Evolutionary conservation across 2,888 invertebrate species (phyloP).

Genomic region (Chrysolina oricalcia): DNA sequence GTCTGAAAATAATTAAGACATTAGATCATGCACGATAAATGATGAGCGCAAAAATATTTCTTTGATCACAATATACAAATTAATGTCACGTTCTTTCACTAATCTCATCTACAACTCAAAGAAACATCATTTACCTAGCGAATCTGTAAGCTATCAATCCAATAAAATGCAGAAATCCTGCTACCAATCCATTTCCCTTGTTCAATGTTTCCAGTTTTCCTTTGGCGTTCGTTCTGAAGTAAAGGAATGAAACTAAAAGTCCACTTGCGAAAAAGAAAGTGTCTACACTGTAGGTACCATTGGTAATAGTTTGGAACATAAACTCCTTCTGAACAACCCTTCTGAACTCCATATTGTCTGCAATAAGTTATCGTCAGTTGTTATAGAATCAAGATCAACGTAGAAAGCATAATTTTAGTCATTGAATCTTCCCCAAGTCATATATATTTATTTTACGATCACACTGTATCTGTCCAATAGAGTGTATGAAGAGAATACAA

Average conservation of each 20-base stretch:
- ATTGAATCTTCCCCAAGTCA: too few species aligned
- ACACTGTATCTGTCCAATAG: too few species aligned
- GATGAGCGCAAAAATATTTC: too few species aligned
- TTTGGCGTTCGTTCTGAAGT: slow-evolving; percentile 85
- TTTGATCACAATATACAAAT: too few species aligned
- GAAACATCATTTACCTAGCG: slow-evolving; percentile 77
- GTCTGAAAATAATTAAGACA: slow-evolving; percentile 70
- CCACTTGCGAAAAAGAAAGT: slow-evolving; percentile 89
- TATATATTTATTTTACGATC: too few species aligned
- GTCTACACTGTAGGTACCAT: slow-evolving; percentile 87
- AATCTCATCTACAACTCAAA: too few species aligned
- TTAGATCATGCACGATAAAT: too few species aligned
- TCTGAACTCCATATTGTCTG: slow-evolving; percentile 84
- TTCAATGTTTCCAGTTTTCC: slow-evolving; percentile 80
- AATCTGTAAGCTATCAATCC: slow-evolving; percentile 86
- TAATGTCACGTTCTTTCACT: too few species aligned
- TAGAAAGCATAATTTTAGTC: too few species aligned
- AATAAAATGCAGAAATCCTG: slow-evolving; percentile 81
- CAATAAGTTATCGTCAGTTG: slow-evolving; percentile 20
- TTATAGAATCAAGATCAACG: too few species aligned
- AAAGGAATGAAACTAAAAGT: slow-evolving; percentile 87
- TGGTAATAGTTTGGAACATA: slow-evolving; percentile 85
- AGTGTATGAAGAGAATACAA: too few species aligned
- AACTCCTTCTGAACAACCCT: slow-evolving; percentile 84
- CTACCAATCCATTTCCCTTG: slow-evolving; percentile 78